Conservation (phyloP, 2,113 vertebrate species). For the Cardinalis cardinalis region DNA sequence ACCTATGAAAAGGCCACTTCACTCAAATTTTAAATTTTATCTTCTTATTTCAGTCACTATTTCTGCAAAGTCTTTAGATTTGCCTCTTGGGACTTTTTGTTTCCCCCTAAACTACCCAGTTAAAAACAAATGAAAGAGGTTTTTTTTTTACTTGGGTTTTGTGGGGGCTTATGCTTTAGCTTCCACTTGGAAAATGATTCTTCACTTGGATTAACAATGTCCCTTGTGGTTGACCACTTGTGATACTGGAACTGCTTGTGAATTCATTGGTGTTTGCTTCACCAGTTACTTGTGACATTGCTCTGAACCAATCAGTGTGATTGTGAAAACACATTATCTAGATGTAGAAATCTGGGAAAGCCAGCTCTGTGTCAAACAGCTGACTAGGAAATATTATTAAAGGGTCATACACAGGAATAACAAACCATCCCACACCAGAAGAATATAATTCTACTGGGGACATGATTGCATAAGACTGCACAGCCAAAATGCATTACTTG, state of each 20-base stretch:
- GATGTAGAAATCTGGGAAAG: neutral
- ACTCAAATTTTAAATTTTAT: neutral
- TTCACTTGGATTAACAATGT: neutral
- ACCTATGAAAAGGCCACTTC: neutral
- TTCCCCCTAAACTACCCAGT: neutral
- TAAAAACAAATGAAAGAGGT: neutral
- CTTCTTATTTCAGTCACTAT: neutral
- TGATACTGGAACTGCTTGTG: neutral
- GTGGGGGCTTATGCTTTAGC: neutral
- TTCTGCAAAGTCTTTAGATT: neutral
- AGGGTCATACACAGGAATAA: neutral
- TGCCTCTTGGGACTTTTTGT: neutral
- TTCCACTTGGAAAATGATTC: conserved; percentile 21
- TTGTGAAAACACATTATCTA: conserved; percentile 28
- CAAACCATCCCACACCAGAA: neutral
- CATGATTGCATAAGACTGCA: neutral
- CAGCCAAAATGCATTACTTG: neutral
- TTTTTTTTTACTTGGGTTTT: neutral
- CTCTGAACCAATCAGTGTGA: neutral
- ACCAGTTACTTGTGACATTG: conserved; percentile 8
- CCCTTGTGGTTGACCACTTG: neutral
- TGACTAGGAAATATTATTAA: neutral
- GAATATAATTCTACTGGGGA: neutral
- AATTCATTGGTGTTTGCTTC: neutral
- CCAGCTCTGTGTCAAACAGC: neutral